These are phyloP conservation scores for Diaprepes abbreviatus DNA, from an alignment of 2,888 invertebrate species.

Conservation along the genomic window DNA sequence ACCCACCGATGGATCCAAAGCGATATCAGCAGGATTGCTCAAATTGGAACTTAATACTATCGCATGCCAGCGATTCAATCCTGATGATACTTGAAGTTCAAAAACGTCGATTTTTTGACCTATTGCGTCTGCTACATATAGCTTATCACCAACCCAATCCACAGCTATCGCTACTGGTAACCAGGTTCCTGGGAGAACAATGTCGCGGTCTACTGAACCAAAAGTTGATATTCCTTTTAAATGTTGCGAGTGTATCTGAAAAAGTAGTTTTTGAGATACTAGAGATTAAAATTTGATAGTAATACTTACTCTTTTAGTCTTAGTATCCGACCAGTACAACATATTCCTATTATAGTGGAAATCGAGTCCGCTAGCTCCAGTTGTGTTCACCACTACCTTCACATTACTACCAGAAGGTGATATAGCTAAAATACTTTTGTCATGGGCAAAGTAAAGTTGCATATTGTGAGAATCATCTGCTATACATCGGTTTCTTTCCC, in stretches of 20 bases:
- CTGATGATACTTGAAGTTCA: conserved; percentile 74
- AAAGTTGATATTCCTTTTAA: conserved; percentile 68
- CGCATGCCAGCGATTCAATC: conserved; percentile 83
- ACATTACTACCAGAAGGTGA: conserved; percentile 76
- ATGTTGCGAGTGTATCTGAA: conserved; percentile 76
- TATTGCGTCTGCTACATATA: conserved; percentile 93
- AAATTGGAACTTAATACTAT: conserved; percentile 93
- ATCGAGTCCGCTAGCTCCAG: conserved; percentile 88
- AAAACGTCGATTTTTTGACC: conserved; percentile 96
- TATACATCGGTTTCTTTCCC: conserved; percentile 69
- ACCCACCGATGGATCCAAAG: conserved; percentile 92
- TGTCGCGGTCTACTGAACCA: conserved; percentile 72
- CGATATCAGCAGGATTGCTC: conserved; percentile 91
- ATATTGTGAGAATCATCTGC: conserved; percentile 73
- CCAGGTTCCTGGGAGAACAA: conserved; percentile 87
- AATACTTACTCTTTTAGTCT: conserved; percentile 82
- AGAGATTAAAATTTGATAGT: not conserved
- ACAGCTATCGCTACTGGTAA: conserved; percentile 92
- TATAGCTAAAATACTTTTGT: conserved; percentile 80
- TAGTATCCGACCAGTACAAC: conserved; percentile 91
- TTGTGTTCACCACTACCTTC: conserved; percentile 81
- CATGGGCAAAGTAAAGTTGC: conserved; percentile 79
- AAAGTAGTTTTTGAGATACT: conserved; percentile 14
- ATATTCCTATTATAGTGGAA: conserved; percentile 83
- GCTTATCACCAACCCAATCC: conserved; percentile 97